Conservation (phyloP, 2,113 vertebrate species). For the Neopipo cinnamomea region DNA sequence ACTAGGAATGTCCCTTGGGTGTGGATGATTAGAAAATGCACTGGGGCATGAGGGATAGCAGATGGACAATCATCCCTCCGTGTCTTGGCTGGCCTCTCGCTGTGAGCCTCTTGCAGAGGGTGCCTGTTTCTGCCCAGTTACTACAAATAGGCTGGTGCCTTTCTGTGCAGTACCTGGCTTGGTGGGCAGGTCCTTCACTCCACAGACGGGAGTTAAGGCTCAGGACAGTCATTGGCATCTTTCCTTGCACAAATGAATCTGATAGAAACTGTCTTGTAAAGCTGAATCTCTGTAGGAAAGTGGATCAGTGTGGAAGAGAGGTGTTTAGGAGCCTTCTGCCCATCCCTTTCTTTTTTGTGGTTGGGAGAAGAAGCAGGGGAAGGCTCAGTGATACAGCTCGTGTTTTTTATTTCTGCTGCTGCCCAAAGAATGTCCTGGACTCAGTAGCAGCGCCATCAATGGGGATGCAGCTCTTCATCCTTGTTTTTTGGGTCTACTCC, state of each 20-base stretch:
- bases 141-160: not conserved
- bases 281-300: not conserved
- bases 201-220: not conserved
- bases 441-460: not conserved
- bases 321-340: not conserved
- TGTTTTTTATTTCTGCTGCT: not conserved
- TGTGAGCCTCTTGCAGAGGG: not conserved
- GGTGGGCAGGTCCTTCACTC: not conserved
- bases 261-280: not conserved
- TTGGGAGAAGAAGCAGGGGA: not conserved
- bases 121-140: not conserved
- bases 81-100: not conserved
- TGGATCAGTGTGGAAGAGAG: not conserved
- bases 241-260: not conserved
- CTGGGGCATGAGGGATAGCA: not conserved
- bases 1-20: not conserved
- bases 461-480: not conserved
- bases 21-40: not conserved
- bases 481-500: not conserved
- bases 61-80: not conserved
- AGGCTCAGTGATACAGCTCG: not conserved
- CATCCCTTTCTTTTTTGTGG: not conserved
- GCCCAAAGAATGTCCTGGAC: not conserved
- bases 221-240: not conserved
- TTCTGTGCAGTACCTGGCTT: not conserved